Evolutionary conservation across 2,888 invertebrate species (phyloP), one percentile per base, ranked within the genome.

Genomic region (Petrophora chlorosata): DNA sequence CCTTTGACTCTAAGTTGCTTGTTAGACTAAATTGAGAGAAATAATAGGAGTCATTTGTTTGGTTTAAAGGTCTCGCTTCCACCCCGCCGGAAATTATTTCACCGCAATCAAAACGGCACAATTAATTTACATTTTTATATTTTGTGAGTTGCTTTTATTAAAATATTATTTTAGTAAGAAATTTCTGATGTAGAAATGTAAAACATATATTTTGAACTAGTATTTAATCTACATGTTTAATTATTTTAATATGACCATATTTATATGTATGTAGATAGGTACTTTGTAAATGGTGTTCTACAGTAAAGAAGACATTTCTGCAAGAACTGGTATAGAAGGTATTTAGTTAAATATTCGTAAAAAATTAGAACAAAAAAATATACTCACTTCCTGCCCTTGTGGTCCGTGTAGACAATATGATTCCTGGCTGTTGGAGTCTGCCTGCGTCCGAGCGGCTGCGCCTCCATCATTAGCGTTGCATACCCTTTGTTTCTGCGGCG

Each of bases 1-100:
- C 85, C 88, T 86, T 87, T 82, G 85, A 83, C 84, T 84, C 72
- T 79, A 81, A 87, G 74, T 85, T 79, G 82, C 86, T 87, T 87
- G 87, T 88, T 85, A 80, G 80, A 84, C 84, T 82, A 86, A 90
- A 89, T 89, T 86, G 86, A 86, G 89, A 89, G 88, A 86, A 87
- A 87, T 89, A 90, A 90, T 89, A 85, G 85, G 77, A 65, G 77
- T 76, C 85, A 88, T 90, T 90, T 87, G 82, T 90, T 84, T 82
- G 82, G 81, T 84, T 89, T 86, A 86, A 82, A 76, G 76, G 82
- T 76, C 73, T 72, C 64, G 70, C 76, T 75, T 74, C 73, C 71
- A 61, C 73, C 68, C 73, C 63, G 65, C 64, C 62, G 70, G 73
- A 76, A 77, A 69, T 77, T 72, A 77, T 77, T 76, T 75, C 63